phyloP scores from a whole-genome alignment of 2,113 vertebrate genomes.

The Elachura formosa region DNA sequence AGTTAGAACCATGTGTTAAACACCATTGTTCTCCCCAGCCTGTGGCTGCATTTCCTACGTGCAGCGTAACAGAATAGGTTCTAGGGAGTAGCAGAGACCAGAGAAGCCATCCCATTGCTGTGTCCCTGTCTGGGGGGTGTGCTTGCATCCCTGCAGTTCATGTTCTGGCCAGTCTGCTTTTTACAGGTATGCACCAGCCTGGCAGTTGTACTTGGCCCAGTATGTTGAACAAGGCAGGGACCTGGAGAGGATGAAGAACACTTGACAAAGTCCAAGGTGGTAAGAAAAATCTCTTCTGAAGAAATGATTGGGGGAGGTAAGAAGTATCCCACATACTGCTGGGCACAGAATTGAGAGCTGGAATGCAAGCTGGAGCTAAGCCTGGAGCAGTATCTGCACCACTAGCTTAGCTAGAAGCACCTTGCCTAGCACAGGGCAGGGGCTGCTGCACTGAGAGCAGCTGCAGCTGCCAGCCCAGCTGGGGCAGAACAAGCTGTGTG shows the following conservation, averaged over 20 bases:
- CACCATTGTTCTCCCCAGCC: neutral
- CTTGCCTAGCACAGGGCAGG: neutral
- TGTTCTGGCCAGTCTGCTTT: neutral
- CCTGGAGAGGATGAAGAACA: neutral
- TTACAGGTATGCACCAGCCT: neutral
- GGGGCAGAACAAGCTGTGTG: neutral
- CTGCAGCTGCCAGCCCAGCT: neutral
- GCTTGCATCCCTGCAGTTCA: neutral
- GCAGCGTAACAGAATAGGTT: accelerated
- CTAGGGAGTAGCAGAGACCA: neutral
- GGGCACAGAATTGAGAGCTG: neutral
- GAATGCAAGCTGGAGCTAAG: neutral
- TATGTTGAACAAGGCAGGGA: accelerated
- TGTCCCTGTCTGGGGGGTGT: accelerated
- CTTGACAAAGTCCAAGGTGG: neutral
- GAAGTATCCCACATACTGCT: neutral
- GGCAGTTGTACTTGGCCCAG: accelerated
- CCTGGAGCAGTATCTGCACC: neutral
- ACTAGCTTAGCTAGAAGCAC: neutral
- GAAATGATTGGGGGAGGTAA: neutral
- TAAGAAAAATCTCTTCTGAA: neutral
- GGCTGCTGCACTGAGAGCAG: neutral
- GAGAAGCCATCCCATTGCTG: accelerated
- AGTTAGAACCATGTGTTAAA: accelerated
- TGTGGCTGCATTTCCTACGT: accelerated